Percentiles rank a stretch among this genome's conserved stretches.
These are phyloP conservation scores for Tenthredo distinguenda DNA, from an alignment of 2,888 invertebrate genomes.

Conservation along the genomic window DNA sequence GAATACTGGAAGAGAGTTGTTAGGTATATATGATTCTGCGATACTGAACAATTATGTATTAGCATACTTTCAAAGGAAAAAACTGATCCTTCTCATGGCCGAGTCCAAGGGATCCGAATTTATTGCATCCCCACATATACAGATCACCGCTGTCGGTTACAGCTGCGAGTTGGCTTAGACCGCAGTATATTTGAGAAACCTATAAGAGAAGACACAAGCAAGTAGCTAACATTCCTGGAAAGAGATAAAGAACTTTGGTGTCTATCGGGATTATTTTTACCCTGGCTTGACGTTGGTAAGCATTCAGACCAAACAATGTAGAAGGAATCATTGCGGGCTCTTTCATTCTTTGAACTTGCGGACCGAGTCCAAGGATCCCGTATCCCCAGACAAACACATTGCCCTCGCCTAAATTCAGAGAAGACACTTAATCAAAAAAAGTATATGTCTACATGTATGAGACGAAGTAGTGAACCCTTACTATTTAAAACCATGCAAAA, in stretches of 20 bases:
- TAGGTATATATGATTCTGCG: background rate
- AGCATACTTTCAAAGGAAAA: constrained; percentile 90
- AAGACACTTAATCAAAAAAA: background rate
- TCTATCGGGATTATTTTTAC: constrained; percentile 76
- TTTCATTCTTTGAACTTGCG: constrained; percentile 84
- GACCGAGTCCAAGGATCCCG: constrained; percentile 95
- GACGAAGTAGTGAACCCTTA: constrained; percentile 71
- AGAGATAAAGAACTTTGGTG: background rate
- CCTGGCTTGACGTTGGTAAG: constrained; percentile 86
- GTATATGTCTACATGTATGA: background rate
- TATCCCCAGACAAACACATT: constrained; percentile 96
- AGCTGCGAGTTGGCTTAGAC: constrained; percentile 89
- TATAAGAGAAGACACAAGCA: constrained; percentile 51
- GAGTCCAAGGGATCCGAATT: constrained; percentile 90
- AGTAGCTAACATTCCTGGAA: background rate
- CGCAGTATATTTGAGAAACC: constrained; percentile 83
- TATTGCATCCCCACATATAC: constrained; percentile 96
- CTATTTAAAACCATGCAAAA: constrained; percentile 92
- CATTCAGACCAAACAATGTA: constrained; percentile 91
- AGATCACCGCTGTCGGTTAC: constrained; percentile 91
- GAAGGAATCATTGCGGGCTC: constrained; percentile 88
- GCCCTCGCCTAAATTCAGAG: constrained; percentile 83
- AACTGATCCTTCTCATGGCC: constrained; percentile 90
- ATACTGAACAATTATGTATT: background rate
- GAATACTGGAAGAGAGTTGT: background rate